phyloP scores from a whole-genome alignment of 2,888 invertebrate genomes.

The Leucania comma region DNA sequence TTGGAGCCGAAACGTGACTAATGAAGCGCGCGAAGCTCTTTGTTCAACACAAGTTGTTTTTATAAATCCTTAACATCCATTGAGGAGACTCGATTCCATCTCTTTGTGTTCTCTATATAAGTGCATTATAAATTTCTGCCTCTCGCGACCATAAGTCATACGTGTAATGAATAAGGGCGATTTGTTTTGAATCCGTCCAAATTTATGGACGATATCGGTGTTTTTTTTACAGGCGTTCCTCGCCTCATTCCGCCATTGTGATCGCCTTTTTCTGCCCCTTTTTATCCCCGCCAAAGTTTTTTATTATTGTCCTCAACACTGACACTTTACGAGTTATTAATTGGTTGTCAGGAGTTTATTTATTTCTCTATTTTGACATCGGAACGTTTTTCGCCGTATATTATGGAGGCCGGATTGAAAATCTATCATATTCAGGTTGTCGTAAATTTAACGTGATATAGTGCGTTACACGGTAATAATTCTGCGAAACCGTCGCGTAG shows the following conservation, averaged over 20 bases:
- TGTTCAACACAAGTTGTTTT: slow-evolving; percentile 78
- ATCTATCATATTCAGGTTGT: slow-evolving; percentile 91
- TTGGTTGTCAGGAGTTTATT: slow-evolving; percentile 90
- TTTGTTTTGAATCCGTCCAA: slow-evolving; percentile 90
- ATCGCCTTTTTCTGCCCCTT: slow-evolving; percentile 88
- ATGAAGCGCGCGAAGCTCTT: slow-evolving; percentile 81
- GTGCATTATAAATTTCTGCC: slow-evolving; percentile 85
- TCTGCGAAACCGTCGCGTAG: slow-evolving; percentile 87
- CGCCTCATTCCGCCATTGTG: slow-evolving; percentile 87
- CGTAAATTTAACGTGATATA: slow-evolving; percentile 90
- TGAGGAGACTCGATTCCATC: slow-evolving; percentile 73
- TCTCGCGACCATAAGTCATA: slow-evolving; percentile 88
- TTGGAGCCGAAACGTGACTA: slow-evolving; percentile 83
- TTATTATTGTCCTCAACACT: slow-evolving; percentile 87
- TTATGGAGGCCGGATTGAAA: slow-evolving; percentile 89
- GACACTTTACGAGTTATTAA: slow-evolving; percentile 91
- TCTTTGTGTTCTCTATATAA: slow-evolving; percentile 84
- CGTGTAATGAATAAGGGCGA: slow-evolving; percentile 91
- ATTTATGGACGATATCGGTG: slow-evolving; percentile 88
- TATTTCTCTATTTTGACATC: slow-evolving; percentile 90
- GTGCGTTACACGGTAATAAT: slow-evolving; percentile 89
- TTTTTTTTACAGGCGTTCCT: slow-evolving; percentile 88
- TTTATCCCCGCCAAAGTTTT: slow-evolving; percentile 81
- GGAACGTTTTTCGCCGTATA: slow-evolving; percentile 88
- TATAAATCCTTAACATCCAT: slow-evolving; percentile 74